Evolutionary conservation across 2,113 vertebrate genomes (phyloP), one percentile per base, ranked within the genome.

Genomic region (Brienomyrus longianalis): DNA sequence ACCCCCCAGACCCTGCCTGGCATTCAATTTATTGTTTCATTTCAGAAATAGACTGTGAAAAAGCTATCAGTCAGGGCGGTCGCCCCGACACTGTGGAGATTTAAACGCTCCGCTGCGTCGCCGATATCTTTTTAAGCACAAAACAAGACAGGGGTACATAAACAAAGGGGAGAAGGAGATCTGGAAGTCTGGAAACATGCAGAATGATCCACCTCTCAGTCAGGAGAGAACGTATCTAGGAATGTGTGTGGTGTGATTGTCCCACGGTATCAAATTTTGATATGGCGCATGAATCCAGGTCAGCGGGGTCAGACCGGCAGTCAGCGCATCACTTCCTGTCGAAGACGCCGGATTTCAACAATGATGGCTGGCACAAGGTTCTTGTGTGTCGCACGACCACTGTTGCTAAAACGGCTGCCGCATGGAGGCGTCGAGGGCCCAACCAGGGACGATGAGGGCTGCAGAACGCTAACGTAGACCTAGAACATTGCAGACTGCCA

Each of bases 21-120:
- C 17, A 96, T 94, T 93, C 95, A 96, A 96, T 97, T 96, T 96
- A 96, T 96, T 94, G 95, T 96, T 97, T 95, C 95, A 97, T 97
- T 96, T 96, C 94, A 95, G 95, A 97, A 97, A 97, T 96, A 95
- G 96, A 96, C 96, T 95, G 94, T 96, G 51, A 95, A 97, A 94
- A 95, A 93, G 95, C 93, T 96, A 96, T 95, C 96, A 93, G 95
- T 96, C 96, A 95, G 90, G 91, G 92, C 89, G 50, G 92, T 93
- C 92, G 92, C 50, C 27, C 87, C 43, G 52, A 94, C 93, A 93
- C 95, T 94, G 94, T 93, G 70, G 54, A 59, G 90, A 91, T 90
- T 84, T 89, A 91, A 56, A 86, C 59, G 51, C 54, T 89, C 59
- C 56, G 87, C 85, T 89, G 9, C 15, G 62, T 86, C 85, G 56